Evolutionary conservation across 2,797 vertebrate genomes (phyloP), one percentile per base, ranked within the genome.

Genomic region (Steatocranus sp.): DNA sequence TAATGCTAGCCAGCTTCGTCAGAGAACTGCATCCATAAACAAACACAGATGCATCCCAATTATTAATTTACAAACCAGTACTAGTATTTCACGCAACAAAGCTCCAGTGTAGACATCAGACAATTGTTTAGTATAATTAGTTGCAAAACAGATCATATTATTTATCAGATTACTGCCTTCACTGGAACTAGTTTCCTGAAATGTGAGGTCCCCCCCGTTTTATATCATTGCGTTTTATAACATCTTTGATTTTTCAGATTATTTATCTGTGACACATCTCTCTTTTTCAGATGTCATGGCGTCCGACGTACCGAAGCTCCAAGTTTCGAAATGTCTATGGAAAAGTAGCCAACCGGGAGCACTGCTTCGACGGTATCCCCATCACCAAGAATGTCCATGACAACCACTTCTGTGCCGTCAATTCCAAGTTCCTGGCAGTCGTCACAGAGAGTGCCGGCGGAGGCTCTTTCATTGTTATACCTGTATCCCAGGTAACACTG

Each of bases 241-340:
- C 38, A 27, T 70, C 23, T 27, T 70, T 70, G 15, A 27, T 18
- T 46, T 27, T 18, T 73, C 25, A 73, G 10, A 18, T 11, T 73
- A 6, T 12, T 73, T 12, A 46, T 8, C 41, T 30, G 43, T 30
- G 25, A 30, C 41, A 73, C 43, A n/a, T 48, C 61, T 51, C 7
- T 53, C 27, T 61, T 25, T 46, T 58, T 82, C 95, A 99, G 98
- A 99, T 99, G 99, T 99, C 99, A 98, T 99, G 99, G 99, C 97
- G 99, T 83, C 98, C 98, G 51, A 98, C 98, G 77, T 99, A 99
- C 96, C 98, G 98, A 96, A 98, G 97, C 97, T 99, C 99, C 96
- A 99, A 99, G 96, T 99, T 99, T 96, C 97, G 98, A 95, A 99
- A 99, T 0, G 99, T 99, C 58, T 99, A 99, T 0, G 99, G 99